Base-by-base conservation (phyloP, 1,140 invertebrate species). In the Neodiprion lecontei region DNA sequence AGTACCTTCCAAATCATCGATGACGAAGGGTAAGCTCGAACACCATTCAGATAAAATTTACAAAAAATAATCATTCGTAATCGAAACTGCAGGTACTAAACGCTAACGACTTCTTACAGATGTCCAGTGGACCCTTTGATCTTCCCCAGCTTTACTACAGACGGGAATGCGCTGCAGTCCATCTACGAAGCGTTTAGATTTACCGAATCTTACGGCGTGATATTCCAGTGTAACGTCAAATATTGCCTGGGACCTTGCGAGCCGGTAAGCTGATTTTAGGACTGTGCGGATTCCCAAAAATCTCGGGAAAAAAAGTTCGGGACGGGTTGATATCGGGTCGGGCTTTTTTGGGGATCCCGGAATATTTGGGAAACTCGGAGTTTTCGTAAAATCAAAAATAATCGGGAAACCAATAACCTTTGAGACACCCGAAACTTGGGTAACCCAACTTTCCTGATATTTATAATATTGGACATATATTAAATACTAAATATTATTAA, bases 221-320 rank as follows among this genome's bases (percentile, higher is more conserved):
- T 98, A 84, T 98, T 98, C 92, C 97, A 98, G 84, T 98, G 97
- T 87, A 98, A 98, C 84, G 97, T 98, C 75, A 98, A 98, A 85
- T 98, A 98, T 87, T 98, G 97, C 87, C 90, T 98, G 69, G 97
- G 97, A 86, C 96, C 95, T 74, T 98, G 97, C 83, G 96, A 98
- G 88, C 95, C 96, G 81, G 95, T 96, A 90, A 92, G 92, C 89
- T 67, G 73, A 76, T 70, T 48, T 40, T 40, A 40, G 28, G 28
- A 5, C 14, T 65, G 47, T 65, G 12, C 28, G 28, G 28, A 40
- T 40, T 40, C 28, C 28, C 28, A 1, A 40, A 40, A 14, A 14
- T 65, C 7, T 65, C 17, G 17, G 61, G 61, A 5, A 14, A 65
- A 65, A 65, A 65, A 21, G 61, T 65, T 65, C 28, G 28, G 28